A percentile compares a stretch with the other conserved stretches of the same genome.
Evolutionary conservation across 2,113 vertebrate species (phyloP).

Genomic region (Xiphophorus maculatus): DNA sequence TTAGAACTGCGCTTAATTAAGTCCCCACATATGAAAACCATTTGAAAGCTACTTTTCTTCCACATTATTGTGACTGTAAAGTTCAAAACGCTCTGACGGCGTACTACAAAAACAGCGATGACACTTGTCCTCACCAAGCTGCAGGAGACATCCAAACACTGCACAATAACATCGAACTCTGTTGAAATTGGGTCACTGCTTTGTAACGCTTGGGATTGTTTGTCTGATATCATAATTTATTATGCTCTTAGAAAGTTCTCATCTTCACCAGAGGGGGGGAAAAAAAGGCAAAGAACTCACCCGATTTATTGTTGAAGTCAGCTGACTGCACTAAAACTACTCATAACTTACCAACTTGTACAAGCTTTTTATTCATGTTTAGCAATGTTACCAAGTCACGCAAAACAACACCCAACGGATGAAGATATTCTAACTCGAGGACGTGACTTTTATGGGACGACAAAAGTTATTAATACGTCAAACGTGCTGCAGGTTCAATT

Average conservation of each 20-base stretch:
- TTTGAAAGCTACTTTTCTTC: not conserved
- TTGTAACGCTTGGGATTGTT: not conserved
- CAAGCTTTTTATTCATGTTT: not conserved
- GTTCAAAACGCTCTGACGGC: not conserved
- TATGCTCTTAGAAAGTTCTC: not conserved
- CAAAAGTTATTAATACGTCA: constrained; percentile 14
- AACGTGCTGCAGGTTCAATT: not conserved
- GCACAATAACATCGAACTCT: not conserved
- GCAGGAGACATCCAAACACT: not conserved
- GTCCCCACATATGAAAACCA: not conserved
- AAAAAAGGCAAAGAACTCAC: not conserved
- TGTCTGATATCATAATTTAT: not conserved
- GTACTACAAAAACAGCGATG: not conserved
- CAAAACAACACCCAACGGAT: not conserved
- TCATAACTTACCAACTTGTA: not conserved
- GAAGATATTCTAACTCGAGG: not conserved
- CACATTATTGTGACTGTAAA: not conserved
- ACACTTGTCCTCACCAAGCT: not conserved
- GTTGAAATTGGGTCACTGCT: not conserved
- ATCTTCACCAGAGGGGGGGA: too few relatives aligned
- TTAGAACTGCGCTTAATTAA: not conserved
- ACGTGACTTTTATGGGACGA: not conserved
- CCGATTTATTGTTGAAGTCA: not conserved
- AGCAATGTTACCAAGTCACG: not conserved
- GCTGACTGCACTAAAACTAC: not conserved